Conservation (phyloP, 2,113 vertebrate species). For the Sceloporus tristichus region DNA sequence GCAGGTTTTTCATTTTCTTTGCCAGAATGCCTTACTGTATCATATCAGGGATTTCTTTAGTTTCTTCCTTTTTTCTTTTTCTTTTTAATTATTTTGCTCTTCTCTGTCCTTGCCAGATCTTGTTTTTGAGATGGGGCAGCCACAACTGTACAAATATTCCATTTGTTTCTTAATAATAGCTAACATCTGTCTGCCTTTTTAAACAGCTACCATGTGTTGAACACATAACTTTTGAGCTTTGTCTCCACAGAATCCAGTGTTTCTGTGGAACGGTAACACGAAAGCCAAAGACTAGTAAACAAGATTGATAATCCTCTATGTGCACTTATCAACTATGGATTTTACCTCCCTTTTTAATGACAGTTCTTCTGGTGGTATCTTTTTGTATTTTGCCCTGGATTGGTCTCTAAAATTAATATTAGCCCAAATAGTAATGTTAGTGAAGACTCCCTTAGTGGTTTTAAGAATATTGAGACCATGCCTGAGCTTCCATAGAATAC, state of each 20-base stretch:
- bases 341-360: background rate
- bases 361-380: background rate
- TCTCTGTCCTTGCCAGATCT: background rate
- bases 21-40: background rate
- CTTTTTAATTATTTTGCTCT: background rate
- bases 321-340: background rate
- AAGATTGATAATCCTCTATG: background rate
- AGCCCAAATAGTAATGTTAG: background rate
- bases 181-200: background rate
- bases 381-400: background rate
- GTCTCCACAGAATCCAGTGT: background rate
- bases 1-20: background rate
- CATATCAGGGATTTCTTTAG: background rate
- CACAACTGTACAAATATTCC: background rate
- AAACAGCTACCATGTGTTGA: background rate
- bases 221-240: background rate
- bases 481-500: background rate
- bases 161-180: background rate
- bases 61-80: too few species aligned
- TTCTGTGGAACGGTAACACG: background rate
- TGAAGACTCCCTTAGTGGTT: background rate
- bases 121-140: slow-evolving; percentile 1
- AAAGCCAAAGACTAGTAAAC: background rate
- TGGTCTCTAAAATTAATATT: background rate
- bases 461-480: background rate